Evolutionary conservation across 2,888 invertebrate species (phyloP), one percentile per base, ranked within the genome.

Genomic region (Sinelater perroti): DNA sequence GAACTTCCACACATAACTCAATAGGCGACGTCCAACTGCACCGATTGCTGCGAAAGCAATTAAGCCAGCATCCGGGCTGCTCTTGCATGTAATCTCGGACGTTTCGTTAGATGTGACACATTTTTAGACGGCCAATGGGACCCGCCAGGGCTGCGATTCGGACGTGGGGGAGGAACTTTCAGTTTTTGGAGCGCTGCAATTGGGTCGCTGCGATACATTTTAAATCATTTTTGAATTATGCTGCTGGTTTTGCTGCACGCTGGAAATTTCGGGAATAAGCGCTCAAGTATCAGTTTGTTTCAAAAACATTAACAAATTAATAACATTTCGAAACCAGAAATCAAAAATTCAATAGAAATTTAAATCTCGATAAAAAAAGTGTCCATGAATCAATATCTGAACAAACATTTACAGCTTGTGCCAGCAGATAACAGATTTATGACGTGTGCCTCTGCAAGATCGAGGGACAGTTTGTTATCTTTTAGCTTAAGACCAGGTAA

Each of bases 91-190:
- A 51, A 36, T 45, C 56, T 61, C 57, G 61, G 56, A 60, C 60
- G 60, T 60, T 65, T 66, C 65, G 66, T 68, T 66, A 58, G 66
- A 67, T 69, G 63, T 64, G 67, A 67, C 68, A 69, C 59, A 67
- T 66, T 64, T 67, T 55, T 42, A 57, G 56, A 50, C 45, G 42
- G 44, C 71, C 70, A 71, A 72, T 71, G 51, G 59, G 57, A 60
- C 46, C 50, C 63, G 28, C 45, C 21, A 44, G 45, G 16, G 36
- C 45, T 21, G 18, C 26, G 50, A 30, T 38, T 42, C 31, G 44
- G 46, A 33, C 5, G 7, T 45, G 55, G 45, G 45, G 59, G 55
- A 55, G 55, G 59, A 31, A 36, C 50, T 30, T 47, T 17, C 18
- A 31, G 14, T 21, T 54, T 55, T 44, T 14, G 61, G 45, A 56